Conservation (phyloP, 2,797 vertebrate species). For the Coranthus polyacanthus region DNA sequence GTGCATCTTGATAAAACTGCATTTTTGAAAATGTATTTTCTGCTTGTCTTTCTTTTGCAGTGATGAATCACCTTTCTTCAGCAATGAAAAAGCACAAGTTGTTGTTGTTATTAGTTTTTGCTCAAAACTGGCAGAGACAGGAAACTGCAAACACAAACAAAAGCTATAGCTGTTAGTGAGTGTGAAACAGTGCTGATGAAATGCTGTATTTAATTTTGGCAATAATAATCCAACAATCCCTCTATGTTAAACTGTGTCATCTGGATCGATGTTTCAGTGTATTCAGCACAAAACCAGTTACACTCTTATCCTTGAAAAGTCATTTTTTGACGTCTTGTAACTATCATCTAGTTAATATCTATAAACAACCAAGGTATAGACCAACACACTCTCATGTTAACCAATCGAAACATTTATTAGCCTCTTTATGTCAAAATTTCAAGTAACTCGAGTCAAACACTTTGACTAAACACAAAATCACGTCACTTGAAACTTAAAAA, state of each 20-base stretch:
- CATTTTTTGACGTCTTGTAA: too few relatives aligned
- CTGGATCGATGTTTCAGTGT: not conserved
- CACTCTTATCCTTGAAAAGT: too few relatives aligned
- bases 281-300: too few relatives aligned
- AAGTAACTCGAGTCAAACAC: too few relatives aligned
- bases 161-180: not conserved
- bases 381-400: too few relatives aligned
- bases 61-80: constrained; percentile 21
- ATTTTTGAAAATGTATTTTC: constrained; percentile 7
- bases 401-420: too few relatives aligned
- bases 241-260: not conserved
- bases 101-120: constrained; percentile 24
- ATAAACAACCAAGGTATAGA: too few relatives aligned
- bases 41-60: constrained; percentile 5
- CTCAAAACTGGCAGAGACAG: constrained; percentile 6
- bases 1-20: not conserved
- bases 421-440: too few relatives aligned
- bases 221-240: constrained; percentile 8
- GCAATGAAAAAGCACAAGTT: not conserved
- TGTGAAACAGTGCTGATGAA: constrained; percentile 3
- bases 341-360: too few relatives aligned
- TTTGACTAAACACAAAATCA: too few relatives aligned
- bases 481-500: too few relatives aligned
- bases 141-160: constrained; percentile 11
- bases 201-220: too few relatives aligned